Percentiles rank a stretch among this genome's conserved stretches.
Evolutionary conservation across 2,113 vertebrate genomes (phyloP).

Genomic region (Sinocyclocheilus grahami): DNA sequence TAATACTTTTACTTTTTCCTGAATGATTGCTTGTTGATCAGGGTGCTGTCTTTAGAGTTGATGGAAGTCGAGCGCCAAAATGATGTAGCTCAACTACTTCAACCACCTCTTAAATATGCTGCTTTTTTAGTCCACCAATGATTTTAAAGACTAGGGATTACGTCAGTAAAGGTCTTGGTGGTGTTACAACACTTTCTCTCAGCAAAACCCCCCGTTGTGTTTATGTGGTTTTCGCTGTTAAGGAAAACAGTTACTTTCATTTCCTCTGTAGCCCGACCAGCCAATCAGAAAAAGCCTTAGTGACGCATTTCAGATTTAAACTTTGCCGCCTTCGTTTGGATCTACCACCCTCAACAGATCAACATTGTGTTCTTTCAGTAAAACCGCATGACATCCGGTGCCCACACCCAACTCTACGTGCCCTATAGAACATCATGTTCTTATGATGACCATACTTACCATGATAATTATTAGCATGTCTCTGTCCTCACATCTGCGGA

Average conservation of each 20-base stretch:
- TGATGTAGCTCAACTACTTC: background rate
- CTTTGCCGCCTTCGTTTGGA: constrained; percentile 62
- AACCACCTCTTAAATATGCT: constrained; percentile 34
- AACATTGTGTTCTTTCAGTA: constrained; percentile 38
- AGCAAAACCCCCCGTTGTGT: constrained; percentile 24
- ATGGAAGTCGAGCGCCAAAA: background rate
- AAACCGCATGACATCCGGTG: constrained; percentile 48
- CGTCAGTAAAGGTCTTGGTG: background rate
- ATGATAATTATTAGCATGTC: background rate
- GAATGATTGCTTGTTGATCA: background rate
- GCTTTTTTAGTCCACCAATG: constrained; percentile 54
- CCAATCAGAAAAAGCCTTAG: constrained; percentile 52
- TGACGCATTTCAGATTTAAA: constrained; percentile 59
- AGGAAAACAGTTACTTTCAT: constrained; percentile 42
- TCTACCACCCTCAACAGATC: constrained; percentile 47
- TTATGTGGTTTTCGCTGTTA: constrained; percentile 42
- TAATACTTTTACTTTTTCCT: background rate
- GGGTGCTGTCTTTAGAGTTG: no score
- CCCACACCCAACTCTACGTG: constrained; percentile 3
- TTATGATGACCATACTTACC: background rate
- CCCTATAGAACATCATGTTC: constrained; percentile 4
- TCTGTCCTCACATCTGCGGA: background rate
- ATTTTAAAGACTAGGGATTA: background rate
- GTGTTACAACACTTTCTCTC: background rate
- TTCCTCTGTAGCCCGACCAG: constrained; percentile 60